Base-by-base conservation (phyloP, 2,888 invertebrate genomes). In the Drosophila infuscata region DNA sequence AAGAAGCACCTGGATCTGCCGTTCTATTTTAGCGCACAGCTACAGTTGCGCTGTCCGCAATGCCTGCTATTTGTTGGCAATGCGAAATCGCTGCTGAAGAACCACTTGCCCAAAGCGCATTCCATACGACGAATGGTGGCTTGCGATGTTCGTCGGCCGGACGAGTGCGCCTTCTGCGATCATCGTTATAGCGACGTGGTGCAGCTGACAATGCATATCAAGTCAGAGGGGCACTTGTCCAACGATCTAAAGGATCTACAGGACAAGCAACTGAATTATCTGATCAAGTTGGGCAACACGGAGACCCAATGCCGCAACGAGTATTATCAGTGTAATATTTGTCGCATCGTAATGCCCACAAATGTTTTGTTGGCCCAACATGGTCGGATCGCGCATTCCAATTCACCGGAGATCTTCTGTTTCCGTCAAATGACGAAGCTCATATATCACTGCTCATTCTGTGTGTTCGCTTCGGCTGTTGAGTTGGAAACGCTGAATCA, bases 391-490 rank as follows among this genome's bases (percentile, higher is more conserved):
- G 51, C 73, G 33, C 92, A 91, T 41, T 60, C 33, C 5, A 59
- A 62, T 4, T 74, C 79, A 11, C 78, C 72, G 1, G 82, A 74
- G 1, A 7, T 57, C 9, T 89, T 91, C 60, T 81, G 88, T 29
- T 92, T 88, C 51, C 86, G 85, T 6, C 76, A 81, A 41, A 32
- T 92, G 3, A 73, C 48, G 5, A 72, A 93, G 0, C 88, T 94
- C 0, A 93, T 94, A 0, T 92, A 93, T 12, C 94, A 94, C 67
- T 95, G 95, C 72, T 91, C 92, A 17, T 85, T 91, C 11, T 95
- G 95, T 70, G 75, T 90, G 11, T 91, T 81, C 3, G 89, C 94
- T 0, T 90, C 93, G 0, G 79, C 88, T 0, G 85, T 92, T 5
- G 79, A 93, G n/a, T 49, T 80, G 25, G 81, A 89, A 0, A 84